A percentile compares a stretch with the other conserved stretches of the same genome.
These are phyloP conservation scores for Drosophila quinaria DNA, from an alignment of 2,888 invertebrate genomes.

Conservation along the genomic window DNA sequence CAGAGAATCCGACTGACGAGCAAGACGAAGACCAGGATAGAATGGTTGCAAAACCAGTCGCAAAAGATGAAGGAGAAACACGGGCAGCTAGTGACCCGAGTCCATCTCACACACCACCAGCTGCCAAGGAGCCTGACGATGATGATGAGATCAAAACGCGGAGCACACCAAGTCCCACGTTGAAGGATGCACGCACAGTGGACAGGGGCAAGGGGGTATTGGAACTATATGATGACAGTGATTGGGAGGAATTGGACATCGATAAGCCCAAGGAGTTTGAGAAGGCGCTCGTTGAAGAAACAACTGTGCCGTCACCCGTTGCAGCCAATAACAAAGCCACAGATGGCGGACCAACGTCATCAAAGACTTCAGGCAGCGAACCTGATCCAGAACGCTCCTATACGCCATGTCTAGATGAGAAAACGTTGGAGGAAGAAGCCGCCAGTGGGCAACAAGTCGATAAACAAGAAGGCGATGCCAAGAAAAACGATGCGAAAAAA, in stretches of 20 bases:
- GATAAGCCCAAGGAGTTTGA: conserved; percentile 81
- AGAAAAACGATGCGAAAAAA: conserved; percentile 18
- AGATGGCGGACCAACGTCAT: conserved; percentile 11
- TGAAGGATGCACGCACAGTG: conserved; percentile 51
- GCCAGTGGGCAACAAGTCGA: conserved; percentile 1
- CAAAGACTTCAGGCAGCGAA: conserved; percentile 36
- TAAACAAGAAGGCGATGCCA: conserved; percentile 12
- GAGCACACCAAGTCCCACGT: conserved; percentile 66
- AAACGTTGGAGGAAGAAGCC: conserved; percentile 83
- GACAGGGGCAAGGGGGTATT: conserved; percentile 85
- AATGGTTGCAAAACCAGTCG: conserved; percentile 21
- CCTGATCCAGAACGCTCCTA: conserved; percentile 90
- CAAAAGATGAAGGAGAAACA: conserved; percentile 18
- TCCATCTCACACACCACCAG: conserved; percentile 6
- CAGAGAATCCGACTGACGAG: conserved; percentile 84
- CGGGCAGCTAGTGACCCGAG: conserved; percentile 31
- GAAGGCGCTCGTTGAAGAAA: conserved; percentile 85
- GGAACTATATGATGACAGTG: conserved; percentile 87
- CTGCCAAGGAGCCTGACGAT: conserved; percentile 29
- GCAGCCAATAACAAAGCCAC: conserved; percentile 12
- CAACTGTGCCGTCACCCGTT: conserved; percentile 5
- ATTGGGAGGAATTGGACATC: conserved; percentile 85
- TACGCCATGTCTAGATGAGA: conserved; percentile 91
- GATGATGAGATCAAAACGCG: conserved; percentile 45
- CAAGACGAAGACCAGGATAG: conserved; percentile 43